Base-by-base conservation (phyloP, 2,888 invertebrate genomes). In the Nomada hirtipes region DNA sequence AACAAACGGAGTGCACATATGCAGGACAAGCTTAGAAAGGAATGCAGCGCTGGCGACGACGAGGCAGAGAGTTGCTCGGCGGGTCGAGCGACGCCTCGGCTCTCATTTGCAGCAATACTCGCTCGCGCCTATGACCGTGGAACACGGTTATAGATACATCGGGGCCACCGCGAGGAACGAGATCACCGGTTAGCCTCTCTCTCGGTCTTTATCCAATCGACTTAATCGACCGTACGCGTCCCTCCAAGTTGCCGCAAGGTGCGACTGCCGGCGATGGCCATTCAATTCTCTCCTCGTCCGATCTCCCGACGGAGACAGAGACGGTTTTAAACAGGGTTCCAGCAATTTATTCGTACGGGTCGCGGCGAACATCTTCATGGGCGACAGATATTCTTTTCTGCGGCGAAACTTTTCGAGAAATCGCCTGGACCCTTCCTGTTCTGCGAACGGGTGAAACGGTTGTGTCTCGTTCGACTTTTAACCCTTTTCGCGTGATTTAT, bases 161-260 rank as follows among this genome's bases (percentile, higher is more conserved):
- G 83, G 82, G 75, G 83, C 83, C 82, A 79, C 65, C 72, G 20
- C 65, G 69, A 36, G 64, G 53, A 80, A 82, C 81, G 76, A 81
- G 81, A 82, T 81, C 83, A 59, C 60, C 73, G 53, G 69, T 64
- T 68, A 36, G 7, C 36, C 36, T 36, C n/a, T 44, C 52, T 36
- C 68, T 78, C 50, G 50, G 73, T 83, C 84, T 84, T 84, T 84
- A 84, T 84, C 83, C 84, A 84, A 84, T 84, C 83, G 83, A 79
- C 79, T 83, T 74, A 83, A 84, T 84, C 84, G 76, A 59, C 61
- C 77, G 52, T 73, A 75, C 64, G 53, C 63, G 53, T 67, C 79
- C 64, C 74, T 29, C 29, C 65, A 63, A 60, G 60, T 76, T 50
- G 70, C 65, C 68, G 72, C 80, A 76, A 82, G 82, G 78, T 82